Evolutionary conservation across 2,797 vertebrate species (phyloP).

Genomic region (Halcyon chelicuti): DNA sequence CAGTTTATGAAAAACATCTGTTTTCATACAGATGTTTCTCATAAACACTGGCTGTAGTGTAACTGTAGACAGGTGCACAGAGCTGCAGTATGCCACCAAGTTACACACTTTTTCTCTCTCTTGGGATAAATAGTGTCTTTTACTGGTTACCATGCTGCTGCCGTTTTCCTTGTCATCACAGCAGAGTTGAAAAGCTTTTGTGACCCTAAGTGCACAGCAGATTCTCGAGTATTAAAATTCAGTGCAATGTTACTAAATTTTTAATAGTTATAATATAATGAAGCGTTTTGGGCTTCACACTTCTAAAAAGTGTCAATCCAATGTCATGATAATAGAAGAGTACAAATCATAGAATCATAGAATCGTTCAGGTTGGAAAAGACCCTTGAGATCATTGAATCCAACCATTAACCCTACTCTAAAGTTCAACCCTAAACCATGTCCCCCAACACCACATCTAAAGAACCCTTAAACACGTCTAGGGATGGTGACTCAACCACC

Average conservation of each 20-base stretch:
- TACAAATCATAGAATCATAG: background rate
- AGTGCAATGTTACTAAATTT: background rate
- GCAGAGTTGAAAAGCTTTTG: background rate
- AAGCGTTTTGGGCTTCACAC: background rate
- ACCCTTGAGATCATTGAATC: no score
- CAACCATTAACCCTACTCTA: no score
- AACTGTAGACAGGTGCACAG: slow-evolving; percentile 12
- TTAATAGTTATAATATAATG: background rate
- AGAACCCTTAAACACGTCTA: no score
- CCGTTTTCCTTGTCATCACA: background rate
- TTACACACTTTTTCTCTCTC: background rate
- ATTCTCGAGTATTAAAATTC: slow-evolving; percentile 10
- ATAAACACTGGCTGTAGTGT: background rate
- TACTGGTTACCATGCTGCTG: background rate
- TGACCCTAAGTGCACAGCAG: background rate
- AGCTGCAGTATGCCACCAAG: background rate
- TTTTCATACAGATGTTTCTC: slow-evolving; percentile 42
- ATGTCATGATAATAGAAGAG: background rate
- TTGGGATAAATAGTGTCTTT: slow-evolving; percentile 5
- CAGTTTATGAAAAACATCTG: slow-evolving; percentile 42
- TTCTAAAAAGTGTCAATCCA: background rate
- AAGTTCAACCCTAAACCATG: no score
- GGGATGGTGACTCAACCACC: no score
- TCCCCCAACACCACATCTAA: no score
- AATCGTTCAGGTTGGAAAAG: no score